A percentile compares a stretch with the other conserved stretches of the same genome.
phyloP scores from a whole-genome alignment of 2,113 vertebrate species.

The Dicaeum eximium region DNA sequence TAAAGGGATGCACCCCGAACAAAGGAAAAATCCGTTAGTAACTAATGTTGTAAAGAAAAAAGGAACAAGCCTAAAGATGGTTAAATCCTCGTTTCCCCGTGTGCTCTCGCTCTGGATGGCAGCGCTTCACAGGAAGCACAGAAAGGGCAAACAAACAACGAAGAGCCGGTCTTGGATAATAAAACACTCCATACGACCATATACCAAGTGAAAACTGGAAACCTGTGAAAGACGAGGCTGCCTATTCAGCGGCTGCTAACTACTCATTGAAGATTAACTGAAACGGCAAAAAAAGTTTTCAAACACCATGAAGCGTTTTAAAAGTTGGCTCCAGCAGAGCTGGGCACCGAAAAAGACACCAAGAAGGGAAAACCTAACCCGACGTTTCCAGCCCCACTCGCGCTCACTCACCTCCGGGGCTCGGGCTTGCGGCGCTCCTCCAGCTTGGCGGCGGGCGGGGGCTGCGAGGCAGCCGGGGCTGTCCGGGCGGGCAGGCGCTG shows the following conservation, averaged over 20 bases:
- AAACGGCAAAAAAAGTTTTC: background rate
- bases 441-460: slow-evolving; percentile 59
- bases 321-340: background rate
- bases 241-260: background rate
- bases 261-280: rapidly evolving
- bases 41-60: background rate
- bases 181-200: background rate
- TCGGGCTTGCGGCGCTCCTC: slow-evolving; percentile 73
- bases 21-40: background rate
- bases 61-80: background rate
- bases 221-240: background rate
- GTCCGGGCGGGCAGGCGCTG: background rate
- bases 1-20: background rate
- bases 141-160: background rate
- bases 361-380: rapidly evolving
- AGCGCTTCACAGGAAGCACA: background rate
- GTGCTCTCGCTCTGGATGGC: background rate
- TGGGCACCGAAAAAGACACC: rapidly evolving
- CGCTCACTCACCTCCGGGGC: slow-evolving; percentile 65
- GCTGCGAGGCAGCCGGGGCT: background rate
- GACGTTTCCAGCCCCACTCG: background rate
- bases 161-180: background rate
- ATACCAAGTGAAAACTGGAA: background rate
- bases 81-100: background rate
- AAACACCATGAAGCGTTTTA: rapidly evolving